phyloP scores from a whole-genome alignment of 2,797 vertebrate species.

The Argyrosomus regius region DNA sequence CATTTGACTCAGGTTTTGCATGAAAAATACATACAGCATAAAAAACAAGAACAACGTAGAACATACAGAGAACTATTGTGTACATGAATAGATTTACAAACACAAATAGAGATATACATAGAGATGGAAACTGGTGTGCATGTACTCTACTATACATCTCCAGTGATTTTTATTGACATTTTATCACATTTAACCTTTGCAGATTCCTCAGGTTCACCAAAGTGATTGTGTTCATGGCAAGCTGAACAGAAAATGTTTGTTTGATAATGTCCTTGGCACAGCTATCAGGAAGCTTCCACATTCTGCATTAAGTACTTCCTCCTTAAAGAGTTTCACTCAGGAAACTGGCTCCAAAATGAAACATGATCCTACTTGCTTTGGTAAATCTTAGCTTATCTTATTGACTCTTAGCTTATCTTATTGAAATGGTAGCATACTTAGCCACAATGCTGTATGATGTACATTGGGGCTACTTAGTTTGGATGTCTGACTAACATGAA shows the following conservation, averaged over 20 bases:
- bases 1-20: too few species aligned
- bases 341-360: not conserved
- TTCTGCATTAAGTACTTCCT: not conserved
- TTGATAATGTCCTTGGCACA: not conserved
- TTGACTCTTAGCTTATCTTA: too few species aligned
- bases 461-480: not conserved
- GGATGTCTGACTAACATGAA: too few species aligned
- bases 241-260: not conserved
- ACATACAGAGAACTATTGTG: not conserved
- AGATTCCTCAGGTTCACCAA: not conserved
- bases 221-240: not conserved
- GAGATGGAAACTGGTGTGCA: too few species aligned
- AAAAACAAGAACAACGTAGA: not conserved
- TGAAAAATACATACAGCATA: too few species aligned
- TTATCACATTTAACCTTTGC: not conserved
- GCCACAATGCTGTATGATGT: too few species aligned
- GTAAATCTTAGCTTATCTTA: not conserved
- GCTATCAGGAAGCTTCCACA: not conserved
- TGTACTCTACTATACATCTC: not conserved
- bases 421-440: too few species aligned
- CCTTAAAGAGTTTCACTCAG: conserved; percentile 12
- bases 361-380: not conserved
- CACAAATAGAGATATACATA: not conserved
- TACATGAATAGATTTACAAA: not conserved
- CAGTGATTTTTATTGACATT: not conserved